Percentiles rank a stretch among this genome's conserved stretches.
These are phyloP conservation scores for Paedocypris sp. DNA, from an alignment of 2,113 vertebrate genomes.

Conservation along the genomic window DNA sequence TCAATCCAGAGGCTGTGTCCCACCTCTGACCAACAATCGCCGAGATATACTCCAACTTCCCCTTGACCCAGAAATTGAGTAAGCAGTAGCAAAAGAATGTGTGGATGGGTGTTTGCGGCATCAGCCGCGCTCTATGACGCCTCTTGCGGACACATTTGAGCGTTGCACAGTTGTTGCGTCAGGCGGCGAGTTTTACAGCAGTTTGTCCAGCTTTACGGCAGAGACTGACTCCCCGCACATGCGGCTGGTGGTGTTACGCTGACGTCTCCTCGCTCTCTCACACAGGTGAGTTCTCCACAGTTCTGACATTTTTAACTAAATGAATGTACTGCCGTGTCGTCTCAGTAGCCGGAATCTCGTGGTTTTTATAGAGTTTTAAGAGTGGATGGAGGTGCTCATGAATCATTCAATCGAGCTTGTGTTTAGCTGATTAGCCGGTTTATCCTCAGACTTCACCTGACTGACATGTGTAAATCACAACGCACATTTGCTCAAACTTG, in stretches of 20 bases:
- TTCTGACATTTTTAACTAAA: not conserved
- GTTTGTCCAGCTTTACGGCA: slow-evolving; percentile 10
- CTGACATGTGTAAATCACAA: too few relatives aligned
- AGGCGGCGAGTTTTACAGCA: slow-evolving; percentile 37
- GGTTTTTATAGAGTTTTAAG: too few relatives aligned
- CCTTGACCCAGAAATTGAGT: too few relatives aligned
- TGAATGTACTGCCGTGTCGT: not conserved
- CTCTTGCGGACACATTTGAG: not conserved
- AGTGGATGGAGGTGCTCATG: too few relatives aligned
- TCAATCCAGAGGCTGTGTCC: too few relatives aligned
- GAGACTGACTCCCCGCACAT: not conserved
- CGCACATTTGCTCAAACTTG: too few relatives aligned
- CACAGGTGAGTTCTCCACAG: slow-evolving; percentile 1
- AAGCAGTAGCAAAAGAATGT: too few relatives aligned
- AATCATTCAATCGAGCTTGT: not conserved
- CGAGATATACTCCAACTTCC: too few relatives aligned
- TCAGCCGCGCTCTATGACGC: not conserved
- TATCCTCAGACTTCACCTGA: not conserved
- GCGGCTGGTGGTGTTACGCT: not conserved
- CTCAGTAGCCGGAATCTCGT: too few relatives aligned
- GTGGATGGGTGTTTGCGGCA: too few relatives aligned
- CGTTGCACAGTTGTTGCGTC: slow-evolving; percentile 50
- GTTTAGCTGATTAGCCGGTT: slow-evolving; percentile 5
- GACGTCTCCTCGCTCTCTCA: slow-evolving; percentile 2
- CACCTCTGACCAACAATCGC: too few relatives aligned